phyloP scores from a whole-genome alignment of 2,797 vertebrate species.

The Pyrocephalus nanus region DNA sequence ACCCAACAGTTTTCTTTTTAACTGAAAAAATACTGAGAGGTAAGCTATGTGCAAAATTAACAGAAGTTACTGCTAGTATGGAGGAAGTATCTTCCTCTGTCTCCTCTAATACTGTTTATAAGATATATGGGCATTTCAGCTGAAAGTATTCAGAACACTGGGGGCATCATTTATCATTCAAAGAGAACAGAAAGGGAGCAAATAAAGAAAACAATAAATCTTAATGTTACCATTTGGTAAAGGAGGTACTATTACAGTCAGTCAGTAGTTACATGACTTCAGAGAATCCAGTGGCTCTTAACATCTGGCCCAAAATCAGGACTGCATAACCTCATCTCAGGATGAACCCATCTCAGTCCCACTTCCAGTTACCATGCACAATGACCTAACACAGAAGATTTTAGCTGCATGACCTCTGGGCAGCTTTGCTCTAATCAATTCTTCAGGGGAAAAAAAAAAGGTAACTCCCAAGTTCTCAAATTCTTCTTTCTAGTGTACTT shows the following conservation, averaged over 20 bases:
- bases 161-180: neutral
- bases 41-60: neutral
- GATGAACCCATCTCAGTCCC: neutral
- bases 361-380: neutral
- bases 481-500: neutral
- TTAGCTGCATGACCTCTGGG: neutral
- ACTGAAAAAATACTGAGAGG: neutral
- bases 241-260: neutral
- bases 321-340: neutral
- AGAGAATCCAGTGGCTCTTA: neutral
- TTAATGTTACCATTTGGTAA: neutral
- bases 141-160: neutral
- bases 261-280: neutral
- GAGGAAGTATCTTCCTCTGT: neutral
- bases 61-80: neutral
- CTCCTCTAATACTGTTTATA: neutral
- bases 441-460: neutral
- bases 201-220: neutral
- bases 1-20: neutral
- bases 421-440: neutral
- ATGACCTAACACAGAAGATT: neutral
- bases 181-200: neutral
- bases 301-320: neutral
- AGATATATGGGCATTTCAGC: neutral
- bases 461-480: neutral